Conservation (phyloP, 2,113 vertebrate species). For the Euleptes europaea region DNA sequence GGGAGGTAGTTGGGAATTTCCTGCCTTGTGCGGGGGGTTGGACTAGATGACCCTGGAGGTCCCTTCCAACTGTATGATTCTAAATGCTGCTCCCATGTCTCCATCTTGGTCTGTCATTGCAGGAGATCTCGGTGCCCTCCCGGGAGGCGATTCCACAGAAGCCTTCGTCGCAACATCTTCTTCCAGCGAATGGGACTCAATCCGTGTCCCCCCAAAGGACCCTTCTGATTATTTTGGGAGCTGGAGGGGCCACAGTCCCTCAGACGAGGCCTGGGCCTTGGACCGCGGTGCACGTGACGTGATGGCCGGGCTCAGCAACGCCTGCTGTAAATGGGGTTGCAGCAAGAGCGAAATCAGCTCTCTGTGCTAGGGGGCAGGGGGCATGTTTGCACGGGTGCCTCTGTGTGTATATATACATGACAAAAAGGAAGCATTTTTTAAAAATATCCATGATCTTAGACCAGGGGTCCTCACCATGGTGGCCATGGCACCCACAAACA, state of each 20-base stretch:
- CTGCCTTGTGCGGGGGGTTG: no score
- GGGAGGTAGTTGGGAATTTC: no score
- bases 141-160: constrained; percentile 21
- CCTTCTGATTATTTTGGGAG: constrained; percentile 19
- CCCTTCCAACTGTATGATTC: not conserved
- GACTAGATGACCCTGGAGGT: not conserved
- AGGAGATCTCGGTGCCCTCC: constrained; percentile 19
- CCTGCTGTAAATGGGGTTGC: constrained; percentile 86
- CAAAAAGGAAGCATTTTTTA: not conserved
- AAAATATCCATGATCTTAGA: not conserved
- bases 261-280: constrained; percentile 66
- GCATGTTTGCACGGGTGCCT: accelerated
- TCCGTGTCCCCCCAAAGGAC: constrained; percentile 18
- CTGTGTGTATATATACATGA: no score
- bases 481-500: no score
- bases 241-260: constrained; percentile 57
- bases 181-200: constrained; percentile 40
- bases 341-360: constrained; percentile 86
- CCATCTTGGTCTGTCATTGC: not conserved
- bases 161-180: not conserved
- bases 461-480: no score
- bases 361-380: constrained; percentile 74
- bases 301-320: constrained; percentile 78
- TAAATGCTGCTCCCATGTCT: no score
- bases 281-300: constrained; percentile 75